Evolutionary conservation across 2,888 invertebrate species (phyloP).

Genomic region (Andrena marginata): DNA sequence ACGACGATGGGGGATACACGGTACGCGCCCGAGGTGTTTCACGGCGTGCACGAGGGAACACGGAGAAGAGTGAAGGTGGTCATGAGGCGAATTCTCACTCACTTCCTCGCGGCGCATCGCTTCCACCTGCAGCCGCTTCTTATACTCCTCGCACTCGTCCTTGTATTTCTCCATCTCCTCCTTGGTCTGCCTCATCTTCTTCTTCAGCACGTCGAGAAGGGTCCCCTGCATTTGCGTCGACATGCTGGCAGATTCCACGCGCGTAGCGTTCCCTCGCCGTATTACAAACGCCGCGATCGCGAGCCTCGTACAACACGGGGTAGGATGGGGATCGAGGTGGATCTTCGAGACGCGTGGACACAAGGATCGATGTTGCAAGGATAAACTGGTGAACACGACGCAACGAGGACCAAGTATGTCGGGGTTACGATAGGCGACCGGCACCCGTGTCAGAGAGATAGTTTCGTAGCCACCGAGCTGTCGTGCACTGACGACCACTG

Average conservation of each 20-base stretch:
- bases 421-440: slow-evolving; percentile 54
- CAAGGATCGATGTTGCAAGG: slow-evolving; percentile 13
- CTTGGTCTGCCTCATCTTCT: slow-evolving; percentile 99
- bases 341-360: neutral
- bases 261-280: slow-evolving; percentile 51
- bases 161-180: slow-evolving; percentile 99
- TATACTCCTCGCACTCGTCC: slow-evolving; percentile 98
- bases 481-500: slow-evolving; percentile 81
- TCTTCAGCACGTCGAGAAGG: slow-evolving; percentile 98
- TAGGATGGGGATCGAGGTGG: slow-evolving; percentile 9
- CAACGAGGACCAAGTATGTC: slow-evolving; percentile 36
- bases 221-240: slow-evolving; percentile 96
- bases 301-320: slow-evolving; percentile 21
- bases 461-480: slow-evolving; percentile 68
- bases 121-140: slow-evolving; percentile 97
- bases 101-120: slow-evolving; percentile 99
- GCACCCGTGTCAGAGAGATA: slow-evolving; percentile 58
- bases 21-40: neutral
- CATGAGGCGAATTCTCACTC: slow-evolving; percentile 86
- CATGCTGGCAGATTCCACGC: slow-evolving; percentile 86
- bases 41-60: neutral
- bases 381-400: slow-evolving; percentile 40
- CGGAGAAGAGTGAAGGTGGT: slow-evolving; percentile 11
- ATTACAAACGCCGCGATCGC: slow-evolving; percentile 53
- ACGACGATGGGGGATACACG: neutral